These are phyloP conservation scores for Hydrochoerus hydrochaeris DNA, from an alignment of 2,113 vertebrate genomes.

Conservation along the genomic window DNA sequence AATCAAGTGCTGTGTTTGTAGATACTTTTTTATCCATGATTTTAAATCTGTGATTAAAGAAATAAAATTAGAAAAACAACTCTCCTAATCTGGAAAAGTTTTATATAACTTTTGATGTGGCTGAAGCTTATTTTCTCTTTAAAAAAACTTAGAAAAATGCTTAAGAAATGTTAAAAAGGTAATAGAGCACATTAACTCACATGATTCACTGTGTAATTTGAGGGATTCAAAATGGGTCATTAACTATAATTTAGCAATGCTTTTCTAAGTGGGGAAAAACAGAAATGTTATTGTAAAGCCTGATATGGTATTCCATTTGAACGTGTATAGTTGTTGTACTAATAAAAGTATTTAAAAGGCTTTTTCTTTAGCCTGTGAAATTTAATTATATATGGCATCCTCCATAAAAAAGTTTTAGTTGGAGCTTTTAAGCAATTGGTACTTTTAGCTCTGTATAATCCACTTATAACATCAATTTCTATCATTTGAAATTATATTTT, in stretches of 20 bases:
- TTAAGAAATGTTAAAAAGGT: constrained; percentile 70
- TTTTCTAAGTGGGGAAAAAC: constrained; percentile 43
- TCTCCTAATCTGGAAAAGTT: not conserved
- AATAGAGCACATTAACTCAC: constrained; percentile 71
- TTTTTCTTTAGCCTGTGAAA: constrained; percentile 57
- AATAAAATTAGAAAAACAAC: constrained; percentile 15
- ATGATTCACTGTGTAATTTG: constrained; percentile 71
- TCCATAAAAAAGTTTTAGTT: constrained; percentile 45
- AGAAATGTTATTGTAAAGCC: constrained; percentile 68
- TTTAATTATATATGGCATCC: constrained; percentile 71
- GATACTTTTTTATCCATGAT: not conserved
- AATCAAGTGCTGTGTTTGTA: constrained; percentile 13
- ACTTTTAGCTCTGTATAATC: constrained; percentile 49
- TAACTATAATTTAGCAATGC: constrained; percentile 75
- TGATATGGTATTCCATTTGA: constrained; percentile 50
- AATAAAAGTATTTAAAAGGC: constrained; percentile 67
- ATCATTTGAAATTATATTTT: constrained; percentile 51
- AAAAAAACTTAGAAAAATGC: constrained; percentile 59
- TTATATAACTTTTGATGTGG: constrained; percentile 53
- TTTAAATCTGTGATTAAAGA: not conserved
- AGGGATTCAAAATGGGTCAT: constrained; percentile 72
- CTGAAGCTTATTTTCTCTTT: constrained; percentile 47
- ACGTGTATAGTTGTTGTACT: constrained; percentile 62
- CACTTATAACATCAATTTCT: constrained; percentile 42
- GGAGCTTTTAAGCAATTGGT: constrained; percentile 45